phyloP scores from a whole-genome alignment of 2,888 invertebrate species.

The Cheilosia pagana region DNA sequence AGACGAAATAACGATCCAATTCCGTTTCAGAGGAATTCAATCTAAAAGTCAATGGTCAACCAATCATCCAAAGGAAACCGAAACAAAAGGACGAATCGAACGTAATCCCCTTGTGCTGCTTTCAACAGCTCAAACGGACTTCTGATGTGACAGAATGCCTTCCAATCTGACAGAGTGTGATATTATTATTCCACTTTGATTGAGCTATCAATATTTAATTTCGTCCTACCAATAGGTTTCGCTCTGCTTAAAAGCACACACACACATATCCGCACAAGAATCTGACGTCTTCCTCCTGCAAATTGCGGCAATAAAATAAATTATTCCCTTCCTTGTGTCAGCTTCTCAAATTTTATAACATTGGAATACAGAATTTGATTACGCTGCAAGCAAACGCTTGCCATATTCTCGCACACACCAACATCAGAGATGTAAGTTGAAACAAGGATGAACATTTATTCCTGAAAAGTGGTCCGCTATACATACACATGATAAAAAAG shows the following conservation, averaged over 20 bases:
- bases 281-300: constrained; percentile 13
- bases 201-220: constrained; percentile 71
- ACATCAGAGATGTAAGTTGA: constrained; percentile 54
- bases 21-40: constrained; percentile 45
- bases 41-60: constrained; percentile 47
- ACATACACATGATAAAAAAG: constrained; percentile 1
- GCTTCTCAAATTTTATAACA: constrained; percentile 62
- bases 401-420: constrained; percentile 8
- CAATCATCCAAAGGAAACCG: constrained; percentile 36
- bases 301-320: constrained; percentile 67
- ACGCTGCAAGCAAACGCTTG: constrained; percentile 54
- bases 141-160: constrained; percentile 33
- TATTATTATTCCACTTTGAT: constrained; percentile 65
- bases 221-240: constrained; percentile 38
- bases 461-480: constrained; percentile 47
- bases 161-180: constrained; percentile 13
- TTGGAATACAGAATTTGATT: constrained; percentile 63
- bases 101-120: constrained; percentile 50
- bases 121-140: constrained; percentile 29
- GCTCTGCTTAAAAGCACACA: constrained; percentile 3
- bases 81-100: constrained; percentile 44
- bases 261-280: background rate
- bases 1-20: constrained; percentile 33
- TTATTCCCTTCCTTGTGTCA: constrained; percentile 56
- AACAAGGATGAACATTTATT: constrained; percentile 67